phyloP scores from a whole-genome alignment of 2,888 invertebrate genomes.

The Idaea aversata region DNA sequence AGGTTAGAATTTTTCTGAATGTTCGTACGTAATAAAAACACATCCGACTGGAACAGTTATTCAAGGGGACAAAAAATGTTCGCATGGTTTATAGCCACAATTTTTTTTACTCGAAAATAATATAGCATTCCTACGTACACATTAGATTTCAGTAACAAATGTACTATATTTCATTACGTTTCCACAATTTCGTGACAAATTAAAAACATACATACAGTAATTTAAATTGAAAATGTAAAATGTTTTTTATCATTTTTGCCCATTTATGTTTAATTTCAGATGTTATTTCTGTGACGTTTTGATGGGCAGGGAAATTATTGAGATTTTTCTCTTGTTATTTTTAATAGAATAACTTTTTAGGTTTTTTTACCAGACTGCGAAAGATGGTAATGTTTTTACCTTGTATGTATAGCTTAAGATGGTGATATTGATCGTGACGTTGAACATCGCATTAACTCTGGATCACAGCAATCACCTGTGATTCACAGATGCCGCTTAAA shows the following conservation, averaged over 20 bases:
- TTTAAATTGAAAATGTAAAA: slow-evolving; percentile 19
- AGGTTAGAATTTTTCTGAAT: too few species aligned
- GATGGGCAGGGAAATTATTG: neutral
- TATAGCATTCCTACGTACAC: slow-evolving; percentile 6
- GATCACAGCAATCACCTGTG: too few species aligned
- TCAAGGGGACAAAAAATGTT: too few species aligned
- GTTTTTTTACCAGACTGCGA: neutral
- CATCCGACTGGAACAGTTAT: too few species aligned
- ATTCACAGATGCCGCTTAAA: too few species aligned
- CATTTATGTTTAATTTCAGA: neutral
- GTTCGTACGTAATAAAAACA: too few species aligned
- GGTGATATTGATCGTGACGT: too few species aligned
- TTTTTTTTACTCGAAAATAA: neutral
- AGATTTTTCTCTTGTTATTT: neutral
- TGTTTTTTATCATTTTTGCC: neutral
- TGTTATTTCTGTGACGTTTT: neutral
- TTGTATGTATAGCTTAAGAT: too few species aligned
- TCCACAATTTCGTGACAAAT: slow-evolving; percentile 23
- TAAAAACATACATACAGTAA: slow-evolving; percentile 22
- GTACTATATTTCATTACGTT: slow-evolving; percentile 18
- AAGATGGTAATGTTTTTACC: neutral
- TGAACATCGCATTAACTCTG: too few species aligned
- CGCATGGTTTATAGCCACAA: too few species aligned
- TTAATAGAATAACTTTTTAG: neutral
- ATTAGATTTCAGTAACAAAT: slow-evolving; percentile 14